Base-by-base conservation (phyloP, 2,888 invertebrate genomes). In the Cheilosia scutellata region DNA sequence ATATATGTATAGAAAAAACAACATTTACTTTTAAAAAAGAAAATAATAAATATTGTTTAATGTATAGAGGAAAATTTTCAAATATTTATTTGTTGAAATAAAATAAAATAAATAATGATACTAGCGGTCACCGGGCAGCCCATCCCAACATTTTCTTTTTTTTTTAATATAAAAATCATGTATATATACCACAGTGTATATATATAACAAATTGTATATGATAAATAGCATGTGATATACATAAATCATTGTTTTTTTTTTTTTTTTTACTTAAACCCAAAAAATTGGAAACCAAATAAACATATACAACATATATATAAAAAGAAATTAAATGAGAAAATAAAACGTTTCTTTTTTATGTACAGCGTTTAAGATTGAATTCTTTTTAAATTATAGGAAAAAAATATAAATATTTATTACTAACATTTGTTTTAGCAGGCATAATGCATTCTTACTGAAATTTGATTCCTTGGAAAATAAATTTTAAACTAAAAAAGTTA, bases 101-200 rank as follows among this genome's bases (percentile, higher is more conserved):
- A 63, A 83, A 68, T 78, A 58, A 75, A 78, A 87, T 80, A 87
- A 80, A 84, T 84, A 88, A 91, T 90, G 91, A 91, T 91, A 91
- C 91, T 91, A 92, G 92, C 91, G 92, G 91, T 92, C 91, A 92
- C 91, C 92, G 92, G 92, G 92, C 92, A 92, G 92, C 92, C 92
- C 92, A 92, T 92, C 92, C 92, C 92, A 92, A 92, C 92, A 92
- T 91, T 90, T 88, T 91, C 89, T 89, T 91, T 89, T 90, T 89
- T 88, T 87, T 88, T 80, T 63, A 75, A 86, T 86, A 77, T 86
- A 82, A 86, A 86, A 86, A 86, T 86, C 72, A 86, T 86, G 86
- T 86, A 86, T 86, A 86, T 86, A 86, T 86, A 86, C 86, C 82
- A 90, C 87, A 89, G 87, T 88, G 89, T 87, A 89, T 89, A 89